Evolutionary conservation across 2,797 vertebrate species (phyloP), one percentile per base, ranked within the genome.

Genomic region (Alauda arvensis): DNA sequence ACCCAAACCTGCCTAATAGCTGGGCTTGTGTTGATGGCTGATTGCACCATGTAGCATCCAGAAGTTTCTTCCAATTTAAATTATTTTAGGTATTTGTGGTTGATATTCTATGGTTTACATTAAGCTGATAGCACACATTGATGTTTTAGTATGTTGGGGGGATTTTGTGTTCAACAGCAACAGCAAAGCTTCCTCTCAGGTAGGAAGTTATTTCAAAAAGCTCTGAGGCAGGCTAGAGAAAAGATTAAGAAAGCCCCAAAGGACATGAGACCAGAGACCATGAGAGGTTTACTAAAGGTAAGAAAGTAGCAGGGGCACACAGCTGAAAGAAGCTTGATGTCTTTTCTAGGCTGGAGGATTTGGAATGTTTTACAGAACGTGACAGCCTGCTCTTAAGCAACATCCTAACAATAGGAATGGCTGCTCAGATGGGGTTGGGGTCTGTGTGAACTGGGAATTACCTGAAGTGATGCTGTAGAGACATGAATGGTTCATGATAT

Each of bases 161-260:
- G 3, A n/a, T 14, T 40, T 20, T 83, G 12, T 45, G 40, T 49
- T 69, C 37, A 62, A 55, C 45, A 55, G 10, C 14, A 81, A 9
- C 33, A 76, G 53, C 37, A 46, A 81, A 80, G 51, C 12, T 14
- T 12, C 43, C 40, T 42, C 16, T 67, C 3, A 3, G 31, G 25
- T 17, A 34, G 25, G 71, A 85, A 62, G 40, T 61, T 78, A 81
- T 51, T 76, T 18, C 34, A 46, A 40, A 76, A 72, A 31, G 4
- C 48, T 91, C 67, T 49, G 52, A 82, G 84, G 52, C 40, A 78
- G 33, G 31, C 60, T 86, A 29, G n/a, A 84, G 82, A 88, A 84
- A 62, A 91, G 31, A 86, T 84, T 79, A 55, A 75, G 42, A 19
- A 57, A 70, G 26, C 46, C 71, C 40, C 68, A 48, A 56, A 79